These are phyloP conservation scores for Drosophila varians DNA, from an alignment of 1,140 invertebrate genomes.

Conservation along the genomic window DNA sequence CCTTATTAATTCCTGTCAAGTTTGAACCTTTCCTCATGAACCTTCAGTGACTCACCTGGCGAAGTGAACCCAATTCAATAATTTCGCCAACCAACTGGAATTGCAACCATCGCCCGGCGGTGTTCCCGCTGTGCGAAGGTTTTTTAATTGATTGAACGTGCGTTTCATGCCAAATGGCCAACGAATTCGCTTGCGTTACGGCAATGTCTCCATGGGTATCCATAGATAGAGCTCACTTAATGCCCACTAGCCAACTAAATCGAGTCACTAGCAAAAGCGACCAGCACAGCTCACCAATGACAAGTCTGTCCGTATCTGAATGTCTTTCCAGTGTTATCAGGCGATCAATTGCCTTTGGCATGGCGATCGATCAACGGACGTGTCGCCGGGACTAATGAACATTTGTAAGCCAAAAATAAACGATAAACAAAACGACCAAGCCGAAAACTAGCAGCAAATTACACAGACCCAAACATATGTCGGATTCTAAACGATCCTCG, in stretches of 20 bases:
- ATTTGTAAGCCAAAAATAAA: slow-evolving; percentile 40
- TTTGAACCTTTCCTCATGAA: slow-evolving; percentile 14
- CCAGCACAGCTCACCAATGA: slow-evolving; percentile 15
- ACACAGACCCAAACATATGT: not conserved
- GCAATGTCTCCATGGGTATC: slow-evolving; percentile 33
- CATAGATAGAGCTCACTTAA: slow-evolving; percentile 54
- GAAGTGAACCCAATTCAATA: slow-evolving; percentile 16
- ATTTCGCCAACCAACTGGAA: slow-evolving; percentile 17
- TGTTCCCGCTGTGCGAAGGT: slow-evolving; percentile 57
- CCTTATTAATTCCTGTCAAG: not conserved
- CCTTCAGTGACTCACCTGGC: slow-evolving; percentile 18
- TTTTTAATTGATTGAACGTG: slow-evolving; percentile 79
- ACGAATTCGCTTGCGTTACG: slow-evolving; percentile 28
- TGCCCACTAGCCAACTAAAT: slow-evolving; percentile 35
- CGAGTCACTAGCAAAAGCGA: slow-evolving; percentile 49
- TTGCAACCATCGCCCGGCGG: slow-evolving; percentile 4
- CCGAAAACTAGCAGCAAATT: slow-evolving; percentile 22
- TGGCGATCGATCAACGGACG: slow-evolving; percentile 69
- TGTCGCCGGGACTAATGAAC: slow-evolving; percentile 73
- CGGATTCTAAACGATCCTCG: slow-evolving; percentile 5
- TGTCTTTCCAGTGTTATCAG: slow-evolving; percentile 69
- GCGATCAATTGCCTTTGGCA: slow-evolving; percentile 68
- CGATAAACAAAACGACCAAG: slow-evolving; percentile 34
- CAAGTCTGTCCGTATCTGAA: slow-evolving; percentile 38
- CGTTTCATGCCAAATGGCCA: slow-evolving; percentile 60